phyloP scores from a whole-genome alignment of 2,797 vertebrate genomes.

The Ptychadena robeensis region DNA sequence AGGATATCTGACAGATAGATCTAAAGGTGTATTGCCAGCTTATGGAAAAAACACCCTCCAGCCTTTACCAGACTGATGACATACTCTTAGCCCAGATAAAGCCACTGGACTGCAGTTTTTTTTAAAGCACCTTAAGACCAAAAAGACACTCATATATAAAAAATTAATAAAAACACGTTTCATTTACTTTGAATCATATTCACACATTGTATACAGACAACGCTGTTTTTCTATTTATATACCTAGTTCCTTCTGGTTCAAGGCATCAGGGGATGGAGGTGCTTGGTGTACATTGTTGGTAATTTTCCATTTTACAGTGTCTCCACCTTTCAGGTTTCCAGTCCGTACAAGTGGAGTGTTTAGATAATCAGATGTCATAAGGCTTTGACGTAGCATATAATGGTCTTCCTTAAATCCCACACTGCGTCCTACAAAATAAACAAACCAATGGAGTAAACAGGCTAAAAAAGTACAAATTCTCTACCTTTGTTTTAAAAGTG shows the following conservation, averaged over 20 bases:
- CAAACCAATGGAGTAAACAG: not conserved
- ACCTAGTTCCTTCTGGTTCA: slow-evolving; percentile 87
- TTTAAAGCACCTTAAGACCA: too few species aligned
- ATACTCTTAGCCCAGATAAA: too few species aligned
- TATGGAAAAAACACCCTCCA: too few species aligned
- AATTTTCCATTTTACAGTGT: slow-evolving; percentile 91
- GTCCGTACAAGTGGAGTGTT: slow-evolving; percentile 91
- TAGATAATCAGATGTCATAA: slow-evolving; percentile 88
- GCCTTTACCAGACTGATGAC: too few species aligned
- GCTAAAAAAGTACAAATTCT: not conserved
- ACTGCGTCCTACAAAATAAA: slow-evolving; percentile 80
- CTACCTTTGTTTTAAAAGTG: not conserved
- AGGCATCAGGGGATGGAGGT: slow-evolving; percentile 69
- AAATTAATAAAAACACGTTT: too few species aligned
- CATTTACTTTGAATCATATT: too few species aligned
- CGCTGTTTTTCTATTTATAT: slow-evolving; percentile 63
- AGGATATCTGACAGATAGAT: too few species aligned
- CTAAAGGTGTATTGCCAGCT: too few species aligned
- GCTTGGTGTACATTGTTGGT: slow-evolving; percentile 89
- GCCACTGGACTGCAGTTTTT: too few species aligned
- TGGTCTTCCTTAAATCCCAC: slow-evolving; percentile 96
- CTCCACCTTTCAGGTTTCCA: slow-evolving; percentile 86
- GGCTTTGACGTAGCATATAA: slow-evolving; percentile 89
- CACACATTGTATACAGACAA: not conserved
- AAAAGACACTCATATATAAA: too few species aligned